Evolutionary conservation across 2,888 invertebrate species (phyloP), one percentile per base, ranked within the genome.

Genomic region (Tribolium freemani): DNA sequence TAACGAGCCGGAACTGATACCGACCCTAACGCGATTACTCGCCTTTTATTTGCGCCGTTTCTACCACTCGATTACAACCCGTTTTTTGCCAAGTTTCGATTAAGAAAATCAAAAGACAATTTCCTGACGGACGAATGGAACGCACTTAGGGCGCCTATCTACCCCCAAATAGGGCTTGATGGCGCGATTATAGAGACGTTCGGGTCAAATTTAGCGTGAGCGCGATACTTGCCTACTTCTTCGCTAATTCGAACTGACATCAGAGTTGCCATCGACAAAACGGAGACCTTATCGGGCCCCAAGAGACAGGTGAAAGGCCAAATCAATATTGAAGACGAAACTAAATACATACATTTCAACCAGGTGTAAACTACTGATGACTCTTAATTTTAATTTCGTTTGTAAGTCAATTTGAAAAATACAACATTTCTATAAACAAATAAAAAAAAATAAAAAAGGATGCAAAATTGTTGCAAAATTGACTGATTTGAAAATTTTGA

Each of bases 131-230:
- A 56, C 74, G 76, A 60, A 21, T 60, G 74, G 75, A 74, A 78
- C 50, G 51, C 57, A 46, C 20, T 56, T 70, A 56, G 74, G 68
- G 73, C 76, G 76, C 76, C 72, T 80, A 81, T 82, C 81, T 79
- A 78, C 79, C 80, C 78, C 73, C 45, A 79, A 79, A 80, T 78
- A 80, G 76, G 78, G 76, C 77, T 75, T 79, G 80, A 82, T 80
- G 82, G 77, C 75, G 69, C 78, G 83, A 83, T 84, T 84, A 85
- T 84, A 80, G 81, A 82, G 79, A 81, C 82, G 82, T 83, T 79
- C 78, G 78, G 81, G 80, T 82, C 79, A 83, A 83, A 83, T 83
- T 83, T 82, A 83, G 77, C 82, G 82, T 82, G 80, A 82, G 81
- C 77, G 74, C 74, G 80, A 81, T 79, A 51, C 16, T 16, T 16